phyloP scores from a whole-genome alignment of 2,797 vertebrate species.

The Cirrhinus molitorella region DNA sequence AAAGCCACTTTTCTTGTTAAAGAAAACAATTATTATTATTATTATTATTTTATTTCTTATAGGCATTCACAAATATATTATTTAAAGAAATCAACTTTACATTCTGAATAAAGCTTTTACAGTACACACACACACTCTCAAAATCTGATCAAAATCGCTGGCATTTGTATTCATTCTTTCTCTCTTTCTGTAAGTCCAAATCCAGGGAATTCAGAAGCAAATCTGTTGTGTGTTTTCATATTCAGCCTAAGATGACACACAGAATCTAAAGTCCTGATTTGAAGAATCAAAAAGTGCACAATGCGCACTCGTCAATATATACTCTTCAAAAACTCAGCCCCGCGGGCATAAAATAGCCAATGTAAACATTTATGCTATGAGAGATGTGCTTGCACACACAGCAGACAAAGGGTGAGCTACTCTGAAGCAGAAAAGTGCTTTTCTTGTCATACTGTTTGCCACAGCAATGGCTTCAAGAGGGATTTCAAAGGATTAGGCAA shows the following conservation, averaged over 20 bases:
- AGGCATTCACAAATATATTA: too few relatives aligned
- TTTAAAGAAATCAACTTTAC: too few relatives aligned
- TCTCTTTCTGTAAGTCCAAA: neutral
- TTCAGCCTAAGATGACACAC: neutral
- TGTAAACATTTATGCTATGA: slow-evolving; percentile 17
- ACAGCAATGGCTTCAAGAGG: slow-evolving; percentile 57
- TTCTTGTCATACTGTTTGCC: slow-evolving; percentile 52
- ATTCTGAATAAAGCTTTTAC: too few relatives aligned
- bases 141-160: neutral
- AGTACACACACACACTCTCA: neutral
- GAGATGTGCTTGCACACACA: slow-evolving; percentile 4
- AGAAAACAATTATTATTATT: too few relatives aligned
- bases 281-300: neutral
- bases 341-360: neutral
- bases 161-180: neutral
- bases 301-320: neutral
- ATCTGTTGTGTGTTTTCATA: neutral
- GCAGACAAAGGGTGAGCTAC: slow-evolving; percentile 39
- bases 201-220: neutral
- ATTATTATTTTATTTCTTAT: too few relatives aligned
- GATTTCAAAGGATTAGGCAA: slow-evolving; percentile 63
- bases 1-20: too few relatives aligned
- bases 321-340: neutral
- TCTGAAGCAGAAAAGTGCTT: slow-evolving; percentile 48
- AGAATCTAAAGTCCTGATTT: neutral